Evolutionary conservation across 2,797 vertebrate genomes (phyloP).

Genomic region (Aselliscus stoliczkanus): DNA sequence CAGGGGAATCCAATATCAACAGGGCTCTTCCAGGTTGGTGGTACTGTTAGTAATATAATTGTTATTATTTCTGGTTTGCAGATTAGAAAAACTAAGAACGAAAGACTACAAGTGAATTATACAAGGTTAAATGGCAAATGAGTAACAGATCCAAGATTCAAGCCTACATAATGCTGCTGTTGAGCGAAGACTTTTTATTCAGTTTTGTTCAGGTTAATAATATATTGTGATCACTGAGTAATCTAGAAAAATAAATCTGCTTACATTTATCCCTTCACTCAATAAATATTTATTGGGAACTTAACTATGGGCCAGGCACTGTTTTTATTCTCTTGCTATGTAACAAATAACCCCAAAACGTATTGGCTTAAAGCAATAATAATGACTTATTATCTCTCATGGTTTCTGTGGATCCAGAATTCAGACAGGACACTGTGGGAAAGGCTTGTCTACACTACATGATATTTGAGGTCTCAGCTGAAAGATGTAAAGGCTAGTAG

Average conservation of each 20-base stretch:
- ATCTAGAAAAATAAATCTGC: background rate
- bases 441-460: background rate
- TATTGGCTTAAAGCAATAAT: background rate
- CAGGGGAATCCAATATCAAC: background rate
- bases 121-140: background rate
- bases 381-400: background rate
- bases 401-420: background rate
- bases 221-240: background rate
- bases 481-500: background rate
- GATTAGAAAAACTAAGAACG: background rate
- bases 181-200: background rate
- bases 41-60: background rate
- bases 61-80: background rate
- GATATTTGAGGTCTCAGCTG: background rate
- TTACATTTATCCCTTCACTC: background rate
- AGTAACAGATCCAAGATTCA: background rate
- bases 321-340: background rate
- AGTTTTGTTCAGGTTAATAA: background rate
- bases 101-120: background rate
- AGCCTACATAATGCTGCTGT: background rate
- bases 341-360: background rate
- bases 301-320: background rate
- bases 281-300: background rate
- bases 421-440: background rate
- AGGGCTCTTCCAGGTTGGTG: background rate